Conservation (phyloP, 2,888 invertebrate genomes). For the Eudasyphora cyanicolor region DNA sequence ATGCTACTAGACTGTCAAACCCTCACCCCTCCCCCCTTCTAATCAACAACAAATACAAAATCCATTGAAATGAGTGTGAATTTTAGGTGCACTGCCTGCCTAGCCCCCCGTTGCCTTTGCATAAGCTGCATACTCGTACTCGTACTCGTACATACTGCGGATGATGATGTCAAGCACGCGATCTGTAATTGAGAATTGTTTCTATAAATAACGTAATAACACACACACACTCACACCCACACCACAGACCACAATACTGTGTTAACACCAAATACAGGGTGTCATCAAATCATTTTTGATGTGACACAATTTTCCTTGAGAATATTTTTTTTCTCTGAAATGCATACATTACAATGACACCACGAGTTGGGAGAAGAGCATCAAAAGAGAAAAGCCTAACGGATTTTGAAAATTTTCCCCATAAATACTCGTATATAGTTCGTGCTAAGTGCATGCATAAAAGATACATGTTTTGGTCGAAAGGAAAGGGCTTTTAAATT, state of each 20-base stretch:
- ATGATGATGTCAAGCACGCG: constrained; percentile 47
- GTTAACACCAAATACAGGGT: constrained; percentile 18
- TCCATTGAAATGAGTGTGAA: background rate
- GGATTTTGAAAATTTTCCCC: background rate
- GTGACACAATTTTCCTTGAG: background rate
- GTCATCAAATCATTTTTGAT: constrained; percentile 1
- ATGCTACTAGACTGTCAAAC: background rate
- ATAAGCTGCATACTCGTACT: too few relatives aligned
- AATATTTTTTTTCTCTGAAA: background rate
- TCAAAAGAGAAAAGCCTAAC: background rate
- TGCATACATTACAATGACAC: too few relatives aligned
- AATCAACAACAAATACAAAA: background rate
- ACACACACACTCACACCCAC: background rate
- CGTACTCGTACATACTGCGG: too few relatives aligned
- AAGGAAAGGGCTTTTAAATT: too few relatives aligned
- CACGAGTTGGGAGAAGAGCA: background rate
- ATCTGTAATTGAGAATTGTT: constrained; percentile 27
- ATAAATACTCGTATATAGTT: too few relatives aligned
- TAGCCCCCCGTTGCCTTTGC: background rate
- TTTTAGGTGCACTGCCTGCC: background rate
- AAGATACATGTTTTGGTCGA: too few relatives aligned
- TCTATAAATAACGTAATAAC: constrained; percentile 33
- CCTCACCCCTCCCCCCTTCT: background rate
- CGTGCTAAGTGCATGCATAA: too few relatives aligned
- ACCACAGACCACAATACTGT: background rate